Evolutionary conservation across 92 coral and sea anemone species (phyloP).

Genomic region (Heliopora coerulea): DNA sequence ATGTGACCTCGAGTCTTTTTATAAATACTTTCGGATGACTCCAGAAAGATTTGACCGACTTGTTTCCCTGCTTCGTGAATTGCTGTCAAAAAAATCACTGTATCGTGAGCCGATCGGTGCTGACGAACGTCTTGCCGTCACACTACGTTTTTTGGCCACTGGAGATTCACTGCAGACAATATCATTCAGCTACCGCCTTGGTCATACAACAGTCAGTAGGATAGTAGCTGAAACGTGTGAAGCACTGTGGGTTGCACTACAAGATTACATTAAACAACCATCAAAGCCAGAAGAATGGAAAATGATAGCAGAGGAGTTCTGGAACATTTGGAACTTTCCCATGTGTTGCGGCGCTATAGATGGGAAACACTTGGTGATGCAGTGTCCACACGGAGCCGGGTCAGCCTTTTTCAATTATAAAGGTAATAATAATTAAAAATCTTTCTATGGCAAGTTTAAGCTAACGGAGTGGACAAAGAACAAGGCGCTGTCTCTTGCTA

Average conservation of each 20-base stretch:
- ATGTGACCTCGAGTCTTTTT: conserved; percentile 37
- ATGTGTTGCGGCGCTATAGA: too few relatives aligned
- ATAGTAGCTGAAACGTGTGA: conserved; percentile 40
- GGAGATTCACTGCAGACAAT: conserved; percentile 18
- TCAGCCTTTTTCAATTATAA: too few relatives aligned
- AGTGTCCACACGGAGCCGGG: too few relatives aligned
- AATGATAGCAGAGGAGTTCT: too few relatives aligned
- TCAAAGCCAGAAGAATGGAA: too few relatives aligned
- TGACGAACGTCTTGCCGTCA: conserved; percentile 22
- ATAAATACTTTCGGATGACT: conserved; percentile 28
- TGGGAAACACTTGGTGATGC: too few relatives aligned
- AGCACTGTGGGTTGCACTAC: conserved; percentile 50
- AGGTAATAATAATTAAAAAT: too few relatives aligned
- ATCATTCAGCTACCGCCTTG: conserved; percentile 21
- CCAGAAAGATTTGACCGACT: conserved; percentile 10
- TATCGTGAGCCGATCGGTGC: conserved; percentile 15
- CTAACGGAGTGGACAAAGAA: too few relatives aligned
- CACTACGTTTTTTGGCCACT: conserved; percentile 18
- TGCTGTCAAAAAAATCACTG: neutral
- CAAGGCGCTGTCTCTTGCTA: too few relatives aligned
- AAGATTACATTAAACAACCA: too few relatives aligned
- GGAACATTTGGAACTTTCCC: too few relatives aligned
- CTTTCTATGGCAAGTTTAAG: too few relatives aligned
- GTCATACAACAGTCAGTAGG: neutral
- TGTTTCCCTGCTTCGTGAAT: neutral